These are phyloP conservation scores for Microctonus hyperodae DNA, from an alignment of 2,888 invertebrate genomes.

Conservation along the genomic window DNA sequence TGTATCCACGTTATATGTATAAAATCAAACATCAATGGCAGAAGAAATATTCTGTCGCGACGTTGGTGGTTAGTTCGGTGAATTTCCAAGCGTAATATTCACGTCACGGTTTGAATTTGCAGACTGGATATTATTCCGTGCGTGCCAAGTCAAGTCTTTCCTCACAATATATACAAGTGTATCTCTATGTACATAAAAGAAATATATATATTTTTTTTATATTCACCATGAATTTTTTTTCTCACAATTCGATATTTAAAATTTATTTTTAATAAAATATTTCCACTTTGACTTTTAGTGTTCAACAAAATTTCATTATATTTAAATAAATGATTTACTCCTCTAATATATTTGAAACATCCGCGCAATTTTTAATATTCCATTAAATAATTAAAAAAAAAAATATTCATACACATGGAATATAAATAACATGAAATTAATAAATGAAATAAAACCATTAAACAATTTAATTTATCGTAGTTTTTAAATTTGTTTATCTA, in stretches of 20 bases:
- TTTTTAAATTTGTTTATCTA: background rate
- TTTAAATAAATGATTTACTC: background rate
- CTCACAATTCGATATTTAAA: background rate
- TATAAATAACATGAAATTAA: background rate
- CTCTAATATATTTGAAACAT: background rate
- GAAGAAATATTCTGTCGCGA: background rate
- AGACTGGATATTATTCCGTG: background rate
- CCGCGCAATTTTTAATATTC: background rate
- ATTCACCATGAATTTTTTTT: slow-evolving; percentile 2
- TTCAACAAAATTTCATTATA: background rate
- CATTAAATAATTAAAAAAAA: background rate
- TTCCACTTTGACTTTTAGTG: background rate
- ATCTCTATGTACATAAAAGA: background rate
- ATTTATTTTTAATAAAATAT: background rate
- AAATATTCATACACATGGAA: too few species aligned
- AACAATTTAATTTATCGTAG: background rate
- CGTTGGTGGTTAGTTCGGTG: background rate
- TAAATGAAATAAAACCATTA: background rate
- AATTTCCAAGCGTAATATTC: background rate
- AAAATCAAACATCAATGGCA: background rate
- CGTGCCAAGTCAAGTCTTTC: background rate
- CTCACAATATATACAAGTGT: too few species aligned
- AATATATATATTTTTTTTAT: slow-evolving; percentile 6
- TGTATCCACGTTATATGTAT: background rate
- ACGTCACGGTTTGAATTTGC: background rate